Conservation (phyloP, 2,888 invertebrate species). For the Linnaemya tessellans region DNA sequence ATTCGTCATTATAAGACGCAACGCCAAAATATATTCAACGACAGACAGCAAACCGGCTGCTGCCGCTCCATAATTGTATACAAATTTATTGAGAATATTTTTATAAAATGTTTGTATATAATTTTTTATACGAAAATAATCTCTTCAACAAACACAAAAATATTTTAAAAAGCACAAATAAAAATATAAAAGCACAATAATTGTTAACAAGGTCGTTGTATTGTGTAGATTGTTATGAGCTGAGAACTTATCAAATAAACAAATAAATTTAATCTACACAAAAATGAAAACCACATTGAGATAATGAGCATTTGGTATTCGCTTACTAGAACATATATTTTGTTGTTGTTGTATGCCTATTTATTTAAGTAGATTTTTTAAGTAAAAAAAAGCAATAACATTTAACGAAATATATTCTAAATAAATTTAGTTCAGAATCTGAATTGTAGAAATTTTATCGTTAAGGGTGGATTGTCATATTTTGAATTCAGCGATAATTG, state of each 20-base stretch:
- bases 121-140: neutral
- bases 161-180: neutral
- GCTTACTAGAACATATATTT: neutral
- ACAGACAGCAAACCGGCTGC: neutral
- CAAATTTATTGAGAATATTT: constrained; percentile 12
- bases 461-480: too few relatives aligned
- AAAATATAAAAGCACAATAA: neutral
- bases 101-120: neutral
- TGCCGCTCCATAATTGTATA: constrained; percentile 20
- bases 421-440: too few relatives aligned
- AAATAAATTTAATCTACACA: constrained; percentile 3
- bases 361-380: neutral
- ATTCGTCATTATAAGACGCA: constrained; percentile 6
- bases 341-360: neutral
- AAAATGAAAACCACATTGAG: neutral
- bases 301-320: neutral
- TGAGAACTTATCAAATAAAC: constrained; percentile 21
- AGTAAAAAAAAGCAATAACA: too few relatives aligned
- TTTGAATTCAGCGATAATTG: too few relatives aligned
- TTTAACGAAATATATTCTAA: too few relatives aligned
- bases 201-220: constrained; percentile 42
- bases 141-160: constrained; percentile 5
- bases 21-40: constrained; percentile 26
- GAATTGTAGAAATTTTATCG: too few relatives aligned
- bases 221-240: neutral